Percentiles rank a stretch among this genome's conserved stretches.
These are phyloP conservation scores for Sphenopsis melanotis DNA, from an alignment of 2,797 vertebrate genomes.

Conservation along the genomic window DNA sequence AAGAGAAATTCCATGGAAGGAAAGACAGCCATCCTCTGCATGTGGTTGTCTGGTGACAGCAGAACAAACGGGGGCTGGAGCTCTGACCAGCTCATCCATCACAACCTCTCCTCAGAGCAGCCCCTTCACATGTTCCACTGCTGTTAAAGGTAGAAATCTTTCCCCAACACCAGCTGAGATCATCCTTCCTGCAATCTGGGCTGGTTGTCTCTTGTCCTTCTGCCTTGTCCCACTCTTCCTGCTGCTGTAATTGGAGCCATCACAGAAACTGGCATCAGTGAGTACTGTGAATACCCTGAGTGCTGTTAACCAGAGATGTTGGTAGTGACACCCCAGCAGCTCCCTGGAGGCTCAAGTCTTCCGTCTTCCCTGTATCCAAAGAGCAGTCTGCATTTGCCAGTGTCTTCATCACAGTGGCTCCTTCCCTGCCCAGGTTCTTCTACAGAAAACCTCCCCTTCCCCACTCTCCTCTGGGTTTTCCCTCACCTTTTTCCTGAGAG, in stretches of 20 bases:
- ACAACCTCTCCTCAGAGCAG: rapidly evolving
- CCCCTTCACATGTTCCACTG: not conserved
- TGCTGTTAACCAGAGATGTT: not conserved
- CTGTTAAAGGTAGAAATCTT: not conserved
- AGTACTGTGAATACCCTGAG: not conserved
- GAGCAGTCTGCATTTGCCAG: not conserved
- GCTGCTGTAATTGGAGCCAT: not conserved
- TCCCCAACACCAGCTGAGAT: not conserved
- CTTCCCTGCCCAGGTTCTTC: not conserved
- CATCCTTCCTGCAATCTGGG: not conserved
- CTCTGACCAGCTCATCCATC: rapidly evolving
- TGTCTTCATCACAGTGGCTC: not conserved
- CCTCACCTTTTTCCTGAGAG: not conserved
- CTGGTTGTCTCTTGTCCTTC: not conserved
- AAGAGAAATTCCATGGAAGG: not conserved
- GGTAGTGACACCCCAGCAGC: not conserved
- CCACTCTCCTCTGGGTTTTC: not conserved
- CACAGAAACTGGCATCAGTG: rapidly evolving
- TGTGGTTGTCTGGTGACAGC: not conserved
- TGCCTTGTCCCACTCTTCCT: not conserved
- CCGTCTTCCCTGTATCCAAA: not conserved
- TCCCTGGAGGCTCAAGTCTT: not conserved
- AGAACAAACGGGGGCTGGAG: not conserved
- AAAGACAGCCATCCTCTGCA: not conserved
- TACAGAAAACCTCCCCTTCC: not conserved